Evolutionary conservation across 2,888 invertebrate species (phyloP).

Genomic region (Eurois occulta): DNA sequence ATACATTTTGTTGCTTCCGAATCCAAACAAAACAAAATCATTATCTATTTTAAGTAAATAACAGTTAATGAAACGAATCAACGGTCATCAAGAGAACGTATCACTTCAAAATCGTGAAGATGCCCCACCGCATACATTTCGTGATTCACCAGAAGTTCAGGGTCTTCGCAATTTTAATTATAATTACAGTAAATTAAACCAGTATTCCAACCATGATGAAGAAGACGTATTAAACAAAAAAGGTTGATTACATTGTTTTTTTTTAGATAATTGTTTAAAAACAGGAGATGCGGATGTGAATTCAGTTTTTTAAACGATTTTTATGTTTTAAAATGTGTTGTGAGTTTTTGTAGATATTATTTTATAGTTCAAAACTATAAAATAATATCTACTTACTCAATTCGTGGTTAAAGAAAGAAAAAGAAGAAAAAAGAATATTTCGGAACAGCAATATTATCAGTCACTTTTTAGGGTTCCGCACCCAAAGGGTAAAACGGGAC

Average conservation of each 20-base stretch:
- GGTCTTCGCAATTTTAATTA: conserved; percentile 50
- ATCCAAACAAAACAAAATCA: not conserved
- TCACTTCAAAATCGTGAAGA: conserved; percentile 36
- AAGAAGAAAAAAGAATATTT: too few relatives aligned
- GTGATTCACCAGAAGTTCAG: conserved; percentile 47
- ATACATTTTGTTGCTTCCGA: not conserved
- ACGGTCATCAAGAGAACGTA: conserved; percentile 33
- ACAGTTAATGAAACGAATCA: conserved; percentile 31
- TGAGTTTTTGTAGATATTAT: not conserved
- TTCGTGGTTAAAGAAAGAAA: not conserved
- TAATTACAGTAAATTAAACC: conserved; percentile 44
- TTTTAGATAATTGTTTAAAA: conserved; percentile 30
- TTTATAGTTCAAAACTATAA: too few relatives aligned
- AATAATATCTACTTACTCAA: too few relatives aligned
- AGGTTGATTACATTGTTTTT: conserved; percentile 27
- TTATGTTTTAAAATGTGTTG: not conserved
- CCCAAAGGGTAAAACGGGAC: too few relatives aligned
- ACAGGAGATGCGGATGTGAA: conserved; percentile 48
- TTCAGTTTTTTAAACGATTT: conserved; percentile 17
- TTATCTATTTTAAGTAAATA: not conserved
- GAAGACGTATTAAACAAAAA: conserved; percentile 31
- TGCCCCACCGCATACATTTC: conserved; percentile 38
- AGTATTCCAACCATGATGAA: conserved; percentile 41
- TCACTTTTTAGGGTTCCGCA: too few relatives aligned
- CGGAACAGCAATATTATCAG: not conserved